Base-by-base conservation (phyloP, 2,888 invertebrate species). In the Sarcophaga carnaria region DNA sequence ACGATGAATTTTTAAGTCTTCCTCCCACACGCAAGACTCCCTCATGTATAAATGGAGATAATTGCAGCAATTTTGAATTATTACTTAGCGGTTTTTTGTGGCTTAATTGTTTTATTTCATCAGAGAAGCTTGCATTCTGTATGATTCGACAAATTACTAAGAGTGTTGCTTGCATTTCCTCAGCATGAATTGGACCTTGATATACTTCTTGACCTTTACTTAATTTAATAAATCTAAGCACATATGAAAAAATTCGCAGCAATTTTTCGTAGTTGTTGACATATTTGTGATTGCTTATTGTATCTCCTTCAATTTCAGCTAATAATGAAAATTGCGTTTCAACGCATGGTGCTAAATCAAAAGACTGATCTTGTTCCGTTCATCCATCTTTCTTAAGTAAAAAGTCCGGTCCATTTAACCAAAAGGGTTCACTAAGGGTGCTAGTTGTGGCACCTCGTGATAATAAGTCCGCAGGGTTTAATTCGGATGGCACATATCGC, bases 401-500 rank as follows among this genome's bases (percentile, higher is more conserved):
- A 45, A 69, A 79, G 8, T 54, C 37, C n/a, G 67, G 75, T 4
- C 74, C 75, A 12, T 74, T 47, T 45, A 69, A 63, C 80, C 74
- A 80, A 74, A 80, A 67, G 4, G 45, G 2, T 8, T 66, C 67
- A 6, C 22, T 37, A 2, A 80, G 17, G 4, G 2, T 17, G 1
- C 3, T 60, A 2, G 22, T 60, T 6, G 66, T 67, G 11, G 80
- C n/a, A 62, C 67, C 80, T 12, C 74, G 59, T 10, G 80, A 80
- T 47, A 74, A 22, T 6, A 80, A 74, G 25, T 80, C 80, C 5
- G 74, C 69, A 8, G 74, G 62, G n/a, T 80, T 72, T 20, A 62
- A 14, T 22, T 64, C 14, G 0, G 64, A 72, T 27, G 80, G 59
- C 10, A 74, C 74, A 17, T 74, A 59, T 3, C 47, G 59, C 67